Base-by-base conservation (phyloP, 2,888 invertebrate species). In the Harpalus rubripes region DNA sequence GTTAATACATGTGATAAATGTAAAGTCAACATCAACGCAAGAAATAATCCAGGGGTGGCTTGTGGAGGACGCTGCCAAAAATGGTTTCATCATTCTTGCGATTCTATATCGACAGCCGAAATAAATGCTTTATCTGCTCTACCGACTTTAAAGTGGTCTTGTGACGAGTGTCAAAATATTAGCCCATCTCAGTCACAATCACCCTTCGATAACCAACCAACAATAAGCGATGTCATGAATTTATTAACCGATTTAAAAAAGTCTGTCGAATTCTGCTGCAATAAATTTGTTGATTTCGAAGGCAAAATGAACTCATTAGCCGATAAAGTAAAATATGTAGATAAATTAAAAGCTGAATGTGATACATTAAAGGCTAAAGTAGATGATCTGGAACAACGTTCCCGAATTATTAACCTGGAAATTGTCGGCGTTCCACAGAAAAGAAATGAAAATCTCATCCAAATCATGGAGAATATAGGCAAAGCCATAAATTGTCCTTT, bases 381-480 rank as follows among this genome's bases (percentile, higher is more conserved):
- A 1, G 41, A 6, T 5, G 74, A 74, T 41, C 41, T 39, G 8
- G 74, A 74, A 15, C 74, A 39, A 52, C 41, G 74, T 16, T 74
- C 39, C 8, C 7, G 22, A 39, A n/a, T 74, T 8, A 74, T 41
- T 39, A 41, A 74, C 7, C 32, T 39, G 32, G 41, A 74, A 18
- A 74, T 74, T 74, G 41, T 39, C n/a, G 74, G 74, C 0, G 12
- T 74, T 41, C 74, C 74, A n/a, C 16, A 74, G 15, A 74, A 74
- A 3, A 4, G n/a, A 74, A 74, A 74, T 41, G 74, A 74, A 74
- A 74, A 74, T 15, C 41, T 74, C 41, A 41, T 74, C 22, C 22
- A 22, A 22, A 8, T 10, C 12, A 5, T 63, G 4, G 18, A 26
- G 2, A 63, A 63, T 5, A 18, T 26, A 3, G 12, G 18, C 8